These are phyloP conservation scores for Thripadectes ignobilis DNA, from an alignment of 2,797 vertebrate genomes.

Conservation along the genomic window DNA sequence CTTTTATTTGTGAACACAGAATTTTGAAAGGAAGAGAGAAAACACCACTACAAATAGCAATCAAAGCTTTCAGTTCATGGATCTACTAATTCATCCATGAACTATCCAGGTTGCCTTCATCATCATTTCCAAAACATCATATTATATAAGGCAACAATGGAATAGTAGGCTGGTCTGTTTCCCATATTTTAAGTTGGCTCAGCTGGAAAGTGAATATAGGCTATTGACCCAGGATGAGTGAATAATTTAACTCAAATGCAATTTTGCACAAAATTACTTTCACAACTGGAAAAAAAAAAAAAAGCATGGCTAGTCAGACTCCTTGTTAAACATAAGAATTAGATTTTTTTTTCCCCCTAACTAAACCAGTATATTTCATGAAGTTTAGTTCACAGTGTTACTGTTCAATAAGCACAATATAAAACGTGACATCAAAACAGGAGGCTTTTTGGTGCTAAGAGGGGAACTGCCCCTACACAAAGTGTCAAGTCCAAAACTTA, in stretches of 20 bases:
- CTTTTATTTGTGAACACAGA: not conserved
- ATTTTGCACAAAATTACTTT: conserved; percentile 47
- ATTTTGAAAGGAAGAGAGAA: conserved; percentile 1
- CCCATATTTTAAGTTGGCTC: conserved; percentile 38
- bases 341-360: fast-evolving
- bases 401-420: not conserved
- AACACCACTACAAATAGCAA: conserved; percentile 11
- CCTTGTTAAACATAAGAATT: not conserved
- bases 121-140: conserved; percentile 46
- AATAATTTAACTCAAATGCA: conserved; percentile 45
- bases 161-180: conserved; percentile 45
- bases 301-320: not conserved
- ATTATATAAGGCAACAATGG: conserved; percentile 45
- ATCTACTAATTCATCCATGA: conserved; percentile 47
- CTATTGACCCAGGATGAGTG: conserved; percentile 40
- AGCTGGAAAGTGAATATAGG: conserved; percentile 48
- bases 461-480: not conserved
- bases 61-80: conserved; percentile 34
- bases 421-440: not conserved
- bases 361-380: not conserved
- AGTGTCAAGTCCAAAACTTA: not conserved
- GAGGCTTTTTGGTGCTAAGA: not conserved
- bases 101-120: conserved; percentile 50
- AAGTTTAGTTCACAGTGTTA: not conserved
- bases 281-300: not conserved